A percentile compares a stretch with the other conserved stretches of the same genome.
Conservation (phyloP, 2,797 vertebrate species). For the Picus viridis region DNA sequence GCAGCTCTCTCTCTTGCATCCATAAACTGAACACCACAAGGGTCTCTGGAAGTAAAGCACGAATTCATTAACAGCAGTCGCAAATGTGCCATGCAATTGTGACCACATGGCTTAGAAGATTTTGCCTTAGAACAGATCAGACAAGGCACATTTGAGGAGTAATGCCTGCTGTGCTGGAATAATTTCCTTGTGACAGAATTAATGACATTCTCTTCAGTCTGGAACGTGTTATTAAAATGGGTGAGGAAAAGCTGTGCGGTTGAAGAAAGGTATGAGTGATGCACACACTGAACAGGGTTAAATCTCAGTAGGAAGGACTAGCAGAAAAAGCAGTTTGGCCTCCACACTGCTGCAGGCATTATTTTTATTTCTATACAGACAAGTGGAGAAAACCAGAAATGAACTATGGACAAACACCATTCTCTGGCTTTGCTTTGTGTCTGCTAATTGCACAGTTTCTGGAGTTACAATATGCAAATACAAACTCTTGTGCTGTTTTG, state of each 20-base stretch:
- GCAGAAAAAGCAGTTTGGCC: background rate
- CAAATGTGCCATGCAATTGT: background rate
- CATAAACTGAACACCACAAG: background rate
- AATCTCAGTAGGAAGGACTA: background rate
- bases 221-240: background rate
- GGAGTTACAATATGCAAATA: background rate
- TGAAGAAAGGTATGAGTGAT: background rate
- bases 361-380: background rate
- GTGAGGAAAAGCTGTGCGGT: background rate
- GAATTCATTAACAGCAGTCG: background rate
- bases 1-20: background rate
- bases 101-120: background rate
- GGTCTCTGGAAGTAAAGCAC: background rate
- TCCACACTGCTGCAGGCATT: background rate
- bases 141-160: background rate
- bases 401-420: background rate
- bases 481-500: background rate
- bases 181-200: background rate
- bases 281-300: background rate
- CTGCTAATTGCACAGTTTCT: background rate
- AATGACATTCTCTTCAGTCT: background rate
- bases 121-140: background rate
- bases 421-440: background rate
- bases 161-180: background rate
- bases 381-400: background rate